Conservation (phyloP, 30 jellyfish, hydroid and myxozoan species). For the Aurelia aurita region DNA sequence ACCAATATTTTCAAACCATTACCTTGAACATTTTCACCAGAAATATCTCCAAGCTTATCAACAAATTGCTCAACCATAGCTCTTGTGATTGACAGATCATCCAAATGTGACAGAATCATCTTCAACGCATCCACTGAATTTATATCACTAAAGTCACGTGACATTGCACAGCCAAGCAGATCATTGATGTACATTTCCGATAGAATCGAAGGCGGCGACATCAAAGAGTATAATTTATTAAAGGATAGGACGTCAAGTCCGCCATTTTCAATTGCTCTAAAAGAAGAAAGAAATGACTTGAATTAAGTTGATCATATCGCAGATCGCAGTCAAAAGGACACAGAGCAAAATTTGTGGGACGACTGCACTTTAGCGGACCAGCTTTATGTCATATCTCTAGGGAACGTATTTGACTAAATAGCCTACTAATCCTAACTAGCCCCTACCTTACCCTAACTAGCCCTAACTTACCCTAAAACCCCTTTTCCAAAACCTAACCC, state of each 20-base stretch:
- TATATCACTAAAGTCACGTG: slow-evolving; percentile 25
- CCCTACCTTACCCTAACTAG: too few relatives aligned
- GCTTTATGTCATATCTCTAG: too few relatives aligned
- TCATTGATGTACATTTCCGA: slow-evolving; percentile 25
- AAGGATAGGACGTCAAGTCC: slow-evolving; percentile 52
- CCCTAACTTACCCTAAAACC: too few relatives aligned
- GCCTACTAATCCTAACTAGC: too few relatives aligned
- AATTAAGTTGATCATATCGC: too few relatives aligned
- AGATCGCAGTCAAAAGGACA: too few relatives aligned
- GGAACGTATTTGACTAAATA: too few relatives aligned
- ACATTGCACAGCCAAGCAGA: slow-evolving; percentile 50
- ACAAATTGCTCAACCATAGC: slow-evolving; percentile 75
- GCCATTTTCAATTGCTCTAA: slow-evolving; percentile 45
- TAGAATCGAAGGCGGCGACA: slow-evolving; percentile 6
- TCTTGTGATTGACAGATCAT: slow-evolving; percentile 75
- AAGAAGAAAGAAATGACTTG: background rate
- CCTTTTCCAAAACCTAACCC: too few relatives aligned
- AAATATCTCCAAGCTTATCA: slow-evolving; percentile 57
- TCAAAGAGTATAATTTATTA: slow-evolving; percentile 10
- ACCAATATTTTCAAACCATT: too few relatives aligned
- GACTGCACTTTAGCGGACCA: too few relatives aligned
- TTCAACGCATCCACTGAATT: slow-evolving; percentile 49
- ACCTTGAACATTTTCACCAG: slow-evolving; percentile 41
- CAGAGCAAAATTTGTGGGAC: too few relatives aligned
- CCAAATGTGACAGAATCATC: slow-evolving; percentile 42